Conservation (phyloP, 2,797 vertebrate genomes). For the Atherinosoma microstoma region DNA sequence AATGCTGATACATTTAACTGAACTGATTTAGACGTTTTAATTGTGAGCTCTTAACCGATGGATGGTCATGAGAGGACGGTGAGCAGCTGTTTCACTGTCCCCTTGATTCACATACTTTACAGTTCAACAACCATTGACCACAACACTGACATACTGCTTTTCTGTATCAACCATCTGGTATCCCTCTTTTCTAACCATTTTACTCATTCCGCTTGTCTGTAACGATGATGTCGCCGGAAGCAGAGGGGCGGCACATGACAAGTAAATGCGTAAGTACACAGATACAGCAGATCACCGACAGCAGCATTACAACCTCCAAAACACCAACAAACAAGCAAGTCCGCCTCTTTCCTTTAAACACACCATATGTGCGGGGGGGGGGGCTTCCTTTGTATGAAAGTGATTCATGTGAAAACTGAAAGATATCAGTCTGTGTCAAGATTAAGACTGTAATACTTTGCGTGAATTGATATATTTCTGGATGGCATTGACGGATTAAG, state of each 20-base stretch:
- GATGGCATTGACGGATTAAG: conserved; percentile 71
- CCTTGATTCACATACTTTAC: conserved; percentile 57
- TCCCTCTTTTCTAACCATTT: conserved; percentile 25
- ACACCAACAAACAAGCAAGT: conserved; percentile 18
- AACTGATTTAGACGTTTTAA: conserved; percentile 23
- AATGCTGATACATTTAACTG: background rate
- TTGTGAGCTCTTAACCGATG: conserved; percentile 39
- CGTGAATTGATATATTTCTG: conserved; percentile 71
- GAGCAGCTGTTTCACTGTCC: conserved; percentile 66
- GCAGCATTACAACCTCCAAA: conserved; percentile 11
- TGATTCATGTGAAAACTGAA: conserved; percentile 49
- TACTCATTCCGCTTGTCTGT: conserved; percentile 30
- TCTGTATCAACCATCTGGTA: conserved; percentile 67
- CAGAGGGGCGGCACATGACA: conserved; percentile 22
- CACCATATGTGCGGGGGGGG: background rate
- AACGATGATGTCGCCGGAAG: conserved; percentile 43
- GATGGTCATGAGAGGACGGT: conserved; percentile 11
- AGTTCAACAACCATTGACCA: conserved; percentile 42
- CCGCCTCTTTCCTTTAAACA: conserved; percentile 23
- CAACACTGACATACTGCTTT: conserved; percentile 35
- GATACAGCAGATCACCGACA: conserved; percentile 46
- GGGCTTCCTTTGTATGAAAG: background rate
- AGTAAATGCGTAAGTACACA: conserved; percentile 44
- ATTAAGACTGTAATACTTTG: conserved; percentile 54
- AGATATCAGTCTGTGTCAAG: conserved; percentile 50